phyloP scores from a whole-genome alignment of 2,797 vertebrate genomes.

The Chiroxiphia lanceolata region DNA sequence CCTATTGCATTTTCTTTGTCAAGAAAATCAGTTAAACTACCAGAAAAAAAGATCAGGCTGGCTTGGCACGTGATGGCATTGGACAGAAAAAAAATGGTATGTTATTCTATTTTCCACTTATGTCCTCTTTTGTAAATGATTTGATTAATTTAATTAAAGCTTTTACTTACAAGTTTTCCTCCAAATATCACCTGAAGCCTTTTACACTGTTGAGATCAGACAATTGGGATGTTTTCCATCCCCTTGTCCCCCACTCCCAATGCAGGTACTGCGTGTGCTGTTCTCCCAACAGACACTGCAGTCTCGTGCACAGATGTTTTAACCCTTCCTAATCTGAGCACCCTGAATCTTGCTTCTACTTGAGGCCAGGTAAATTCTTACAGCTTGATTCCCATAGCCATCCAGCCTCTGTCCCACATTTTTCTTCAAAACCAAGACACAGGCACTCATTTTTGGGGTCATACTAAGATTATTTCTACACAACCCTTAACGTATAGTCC shows the following conservation, averaged over 20 bases:
- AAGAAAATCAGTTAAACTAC: slow-evolving; percentile 6
- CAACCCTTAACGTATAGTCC: accelerated
- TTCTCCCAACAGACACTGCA: background rate
- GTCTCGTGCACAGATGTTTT: background rate
- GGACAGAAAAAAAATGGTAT: background rate
- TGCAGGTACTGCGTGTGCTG: background rate
- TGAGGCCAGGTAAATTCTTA: background rate
- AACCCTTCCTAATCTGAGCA: background rate
- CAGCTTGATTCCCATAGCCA: accelerated
- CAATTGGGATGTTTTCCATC: background rate
- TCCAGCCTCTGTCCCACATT: background rate
- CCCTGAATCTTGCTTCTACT: background rate
- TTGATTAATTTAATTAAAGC: background rate
- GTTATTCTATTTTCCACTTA: background rate
- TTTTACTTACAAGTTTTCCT: background rate
- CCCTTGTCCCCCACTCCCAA: background rate
- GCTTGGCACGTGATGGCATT: accelerated
- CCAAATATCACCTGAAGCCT: background rate
- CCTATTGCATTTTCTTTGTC: slow-evolving; percentile 3
- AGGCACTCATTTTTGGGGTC: background rate
- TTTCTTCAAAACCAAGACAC: background rate
- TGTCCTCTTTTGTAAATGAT: background rate
- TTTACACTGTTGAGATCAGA: background rate
- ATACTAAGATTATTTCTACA: background rate
- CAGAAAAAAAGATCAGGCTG: background rate